Conservation (phyloP, 2,113 vertebrate genomes). For the Mobula hypostoma region DNA sequence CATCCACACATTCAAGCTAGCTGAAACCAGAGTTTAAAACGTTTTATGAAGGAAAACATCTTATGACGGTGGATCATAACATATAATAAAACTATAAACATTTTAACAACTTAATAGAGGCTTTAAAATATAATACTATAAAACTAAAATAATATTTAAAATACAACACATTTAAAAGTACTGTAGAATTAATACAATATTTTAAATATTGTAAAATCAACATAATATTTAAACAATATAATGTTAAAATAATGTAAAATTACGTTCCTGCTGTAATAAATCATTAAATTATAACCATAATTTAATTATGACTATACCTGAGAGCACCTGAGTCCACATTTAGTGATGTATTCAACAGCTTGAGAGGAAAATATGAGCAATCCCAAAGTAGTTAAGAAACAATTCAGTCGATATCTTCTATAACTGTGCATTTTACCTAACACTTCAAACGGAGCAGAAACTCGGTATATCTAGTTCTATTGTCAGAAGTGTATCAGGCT, state of each 20-base stretch:
- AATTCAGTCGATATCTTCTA: neutral
- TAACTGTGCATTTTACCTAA: neutral
- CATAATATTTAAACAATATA: no score
- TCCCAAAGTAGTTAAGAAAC: neutral
- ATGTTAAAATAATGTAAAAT: no score
- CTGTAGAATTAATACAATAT: no score
- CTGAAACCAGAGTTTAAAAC: neutral
- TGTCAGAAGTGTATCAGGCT: neutral
- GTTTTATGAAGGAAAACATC: neutral
- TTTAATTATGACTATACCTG: neutral
- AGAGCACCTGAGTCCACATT: slow-evolving; percentile 30
- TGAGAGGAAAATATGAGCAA: neutral
- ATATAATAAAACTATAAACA: neutral
- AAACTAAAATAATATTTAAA: no score
- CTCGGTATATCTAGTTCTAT: no score
- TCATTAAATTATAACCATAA: neutral
- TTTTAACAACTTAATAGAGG: neutral
- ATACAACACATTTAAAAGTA: no score
- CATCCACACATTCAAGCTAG: neutral
- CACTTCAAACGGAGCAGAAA: neutral
- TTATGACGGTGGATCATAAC: neutral
- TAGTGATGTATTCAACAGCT: neutral
- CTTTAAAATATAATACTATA: neutral
- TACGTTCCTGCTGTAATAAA: neutral
- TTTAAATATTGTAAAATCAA: no score